Conservation (phyloP, 2,888 invertebrate species). For the Aphrophora alni region DNA sequence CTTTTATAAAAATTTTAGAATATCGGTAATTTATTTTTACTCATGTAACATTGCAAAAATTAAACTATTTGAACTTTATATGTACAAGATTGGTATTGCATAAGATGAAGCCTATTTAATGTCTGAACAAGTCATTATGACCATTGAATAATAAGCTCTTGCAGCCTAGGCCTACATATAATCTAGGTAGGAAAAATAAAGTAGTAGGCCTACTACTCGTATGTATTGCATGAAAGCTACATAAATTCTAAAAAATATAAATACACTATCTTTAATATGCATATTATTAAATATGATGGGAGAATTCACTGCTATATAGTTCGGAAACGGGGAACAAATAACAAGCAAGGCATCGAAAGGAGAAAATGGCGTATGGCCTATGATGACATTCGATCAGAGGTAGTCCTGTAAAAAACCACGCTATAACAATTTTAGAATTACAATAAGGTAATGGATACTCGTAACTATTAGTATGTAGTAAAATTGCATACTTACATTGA, state of each 20-base stretch:
- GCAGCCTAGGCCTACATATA: background rate
- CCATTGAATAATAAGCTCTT: background rate
- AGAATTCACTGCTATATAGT: no score
- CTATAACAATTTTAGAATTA: background rate
- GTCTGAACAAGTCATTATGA: background rate
- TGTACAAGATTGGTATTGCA: background rate
- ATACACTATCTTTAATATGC: no score
- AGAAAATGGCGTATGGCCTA: background rate
- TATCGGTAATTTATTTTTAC: background rate
- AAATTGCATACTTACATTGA: conserved; percentile 24
- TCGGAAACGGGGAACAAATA: no score
- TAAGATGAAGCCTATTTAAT: background rate
- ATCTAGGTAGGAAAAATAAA: no score
- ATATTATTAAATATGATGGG: no score
- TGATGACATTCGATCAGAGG: background rate
- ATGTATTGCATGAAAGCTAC: no score
- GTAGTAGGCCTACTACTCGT: no score
- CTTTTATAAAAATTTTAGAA: background rate
- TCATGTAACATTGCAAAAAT: background rate
- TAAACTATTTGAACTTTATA: background rate
- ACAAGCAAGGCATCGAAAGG: background rate
- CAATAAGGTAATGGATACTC: background rate
- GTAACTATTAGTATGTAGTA: background rate
- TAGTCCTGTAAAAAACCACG: background rate
- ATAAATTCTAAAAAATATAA: no score